Base-by-base conservation (phyloP, 2,797 vertebrate genomes). In the Telmatherina bonti region DNA sequence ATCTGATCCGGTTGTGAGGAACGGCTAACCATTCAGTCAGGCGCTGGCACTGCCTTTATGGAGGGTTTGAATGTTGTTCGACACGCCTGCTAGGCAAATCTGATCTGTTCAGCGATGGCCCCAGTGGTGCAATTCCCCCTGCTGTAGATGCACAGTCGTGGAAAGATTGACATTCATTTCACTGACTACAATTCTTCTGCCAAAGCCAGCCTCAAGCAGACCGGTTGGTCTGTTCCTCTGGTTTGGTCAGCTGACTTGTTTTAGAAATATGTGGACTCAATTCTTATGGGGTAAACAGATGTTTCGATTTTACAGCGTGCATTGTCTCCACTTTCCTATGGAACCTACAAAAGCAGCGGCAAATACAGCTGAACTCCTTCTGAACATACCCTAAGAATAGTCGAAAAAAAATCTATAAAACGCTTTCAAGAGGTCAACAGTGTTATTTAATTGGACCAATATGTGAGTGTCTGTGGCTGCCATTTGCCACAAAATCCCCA, bases 401-500 rank as follows among this genome's bases (percentile, higher is more conserved):
- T 45, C 70, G 1, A 16, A 51, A 52, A 45, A 31, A 74, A 66
- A 70, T 69, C 70, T 36, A 66, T 78, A 9, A 16, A 31, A 22
- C 12, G n/a, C 38, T 52, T 54, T 59, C 47, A 70, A 35, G 36
- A 57, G 22, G 55, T 74, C 53, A 57, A 64, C 57, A 27, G 60
- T 70, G 36, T 54, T 59, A 22, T 58, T 54, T 75, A 27, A 59
- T 36, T 0, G 0, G 5, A 49, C 36, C 13, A 16, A 45, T 45
- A 49, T 47, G 57, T 5, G 51, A 65, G 51, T 52, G 63, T 59
- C 53, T 13, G 52, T 2, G 3, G 61, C 59, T 4, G 20, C 59
- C 36, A 57, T 56, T 55, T 16, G 7, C 20, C 31, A 49, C 62
- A 53, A 68, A 73, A 79, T 63, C 38, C 55, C 61, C 58, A 85